Evolutionary conservation across 2,113 vertebrate species (phyloP), one percentile per base, ranked within the genome.

Genomic region (Bufo gargarizans): DNA sequence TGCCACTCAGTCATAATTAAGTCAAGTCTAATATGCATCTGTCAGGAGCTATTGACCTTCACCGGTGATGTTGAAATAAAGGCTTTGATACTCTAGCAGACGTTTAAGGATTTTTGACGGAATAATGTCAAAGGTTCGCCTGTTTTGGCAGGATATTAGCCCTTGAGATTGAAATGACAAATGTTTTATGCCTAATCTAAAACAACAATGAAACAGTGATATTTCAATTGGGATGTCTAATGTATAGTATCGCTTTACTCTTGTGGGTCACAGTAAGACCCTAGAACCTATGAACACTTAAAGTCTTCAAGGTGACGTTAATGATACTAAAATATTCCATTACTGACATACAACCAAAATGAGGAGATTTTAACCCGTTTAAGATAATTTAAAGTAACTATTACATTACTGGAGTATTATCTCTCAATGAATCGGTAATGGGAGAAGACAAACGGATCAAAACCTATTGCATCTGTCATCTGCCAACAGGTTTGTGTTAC

Each of bases 131-230:
- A 95, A 94, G 93, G 92, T 95, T 94, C 91, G 90, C 91, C 90
- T 93, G 93, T 92, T 95, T 91, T 93, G 91, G 92, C 93, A 94
- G 92, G 90, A 94, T 94, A 93, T 91, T 91, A 91, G 91, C 90
- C 93, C 92, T 94, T 93, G 86, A 2, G 2, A 90, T 89, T 85
- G 89, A 91, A 93, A 93, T 90, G 81, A 91, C 91, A 94, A 95
- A 92, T 93, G 90, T 93, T 94, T 93, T 92, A 92, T 94, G 92
- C 92, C 94, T 93, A 92, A 92, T 95, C 94, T 95, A 95, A 94
- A 92, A 94, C 95, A 96, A 95, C 93, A 96, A 93, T 94, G 94
- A 96, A 94, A 96, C 91, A 76, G 90, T 93, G 93, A 94, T 94
- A 93, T 91, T 92, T 94, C 91, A 88, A 82, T 91, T 93, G 90